Base-by-base conservation (phyloP, 2,888 invertebrate genomes). In the Catotricha subobsoleta region DNA sequence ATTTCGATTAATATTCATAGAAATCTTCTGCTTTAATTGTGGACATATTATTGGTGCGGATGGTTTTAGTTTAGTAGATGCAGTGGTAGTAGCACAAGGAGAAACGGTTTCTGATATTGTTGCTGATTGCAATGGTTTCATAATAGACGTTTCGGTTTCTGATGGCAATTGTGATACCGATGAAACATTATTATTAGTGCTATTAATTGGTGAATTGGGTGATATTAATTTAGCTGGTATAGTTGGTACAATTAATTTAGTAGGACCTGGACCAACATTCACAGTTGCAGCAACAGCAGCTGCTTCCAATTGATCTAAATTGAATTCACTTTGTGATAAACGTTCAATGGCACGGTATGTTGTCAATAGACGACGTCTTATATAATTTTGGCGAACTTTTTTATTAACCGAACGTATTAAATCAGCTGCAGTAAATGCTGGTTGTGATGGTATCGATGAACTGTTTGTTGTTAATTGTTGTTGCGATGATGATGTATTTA, bases 251-350 rank as follows among this genome's bases (percentile, higher is more conserved):
- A 31, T 7, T 7, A 28, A 16, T 5, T 6, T 7, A 10, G 15
- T 23, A 13, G 12, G 6, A 13, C 25, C 36, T 7, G 37, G 40
- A 25, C 39, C 35, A 20, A 10, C 19, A 10, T 56, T 55, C 16
- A 59, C 60, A 2, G 64, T 59, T 1, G 67, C 67, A 1, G 69
- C 67, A 2, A 67, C 63, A 6, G 71, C 69, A 1, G 67, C 66
- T 15, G 71, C 76, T 65, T 80, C 80, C 33, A 80, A 59, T 46
- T 74, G 67, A 55, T 83, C 82, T 50, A 84, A 57, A 55, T 84
- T 82, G 58, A 84, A 82, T 54, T 84, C 83, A n/a, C 81, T 83
- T 58, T 82, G 81, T 0, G 82, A 81, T 51, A 86, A 69, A 33
- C 84, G 65, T 56, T 84, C 83, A 43, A 86, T 57, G 0, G 84